Evolutionary conservation across 2,888 invertebrate species (phyloP).

Genomic region (Serripes groenlandicus): DNA sequence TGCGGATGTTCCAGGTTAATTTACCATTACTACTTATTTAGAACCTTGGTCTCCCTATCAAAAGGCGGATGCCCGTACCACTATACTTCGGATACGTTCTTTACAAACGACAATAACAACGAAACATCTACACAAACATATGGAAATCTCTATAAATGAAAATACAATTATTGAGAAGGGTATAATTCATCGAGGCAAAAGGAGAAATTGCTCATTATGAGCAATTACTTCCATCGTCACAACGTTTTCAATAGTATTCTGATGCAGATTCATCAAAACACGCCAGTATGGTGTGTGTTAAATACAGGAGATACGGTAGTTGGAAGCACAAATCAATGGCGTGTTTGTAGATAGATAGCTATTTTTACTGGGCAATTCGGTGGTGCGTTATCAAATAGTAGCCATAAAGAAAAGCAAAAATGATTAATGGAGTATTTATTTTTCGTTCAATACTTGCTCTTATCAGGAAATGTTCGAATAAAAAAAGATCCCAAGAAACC

Average conservation of each 20-base stretch:
- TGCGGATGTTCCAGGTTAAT: too few species aligned
- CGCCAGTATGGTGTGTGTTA: too few species aligned
- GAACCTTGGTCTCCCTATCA: too few species aligned
- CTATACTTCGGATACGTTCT: too few species aligned
- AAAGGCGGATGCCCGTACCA: too few species aligned
- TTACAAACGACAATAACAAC: too few species aligned
- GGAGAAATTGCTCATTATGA: background rate
- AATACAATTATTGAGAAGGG: too few species aligned
- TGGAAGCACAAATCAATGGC: background rate
- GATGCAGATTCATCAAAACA: too few species aligned
- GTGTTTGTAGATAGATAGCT: slow-evolving; percentile 8
- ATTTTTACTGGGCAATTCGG: slow-evolving; percentile 20
- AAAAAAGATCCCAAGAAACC: too few species aligned
- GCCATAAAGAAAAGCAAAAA: slow-evolving; percentile 5
- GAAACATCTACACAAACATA: too few species aligned
- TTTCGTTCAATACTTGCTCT: slow-evolving; percentile 17
- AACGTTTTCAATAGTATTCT: background rate
- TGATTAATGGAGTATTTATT: slow-evolving; percentile 16
- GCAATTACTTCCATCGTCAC: background rate
- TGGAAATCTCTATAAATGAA: too few species aligned
- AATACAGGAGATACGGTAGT: background rate
- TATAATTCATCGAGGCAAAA: background rate
- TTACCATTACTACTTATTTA: too few species aligned
- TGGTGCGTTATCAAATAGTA: slow-evolving; percentile 18
- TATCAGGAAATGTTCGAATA: slow-evolving; percentile 15